Conservation (phyloP, 2,113 vertebrate genomes). For the Protobothrops mucrosquamatus region DNA sequence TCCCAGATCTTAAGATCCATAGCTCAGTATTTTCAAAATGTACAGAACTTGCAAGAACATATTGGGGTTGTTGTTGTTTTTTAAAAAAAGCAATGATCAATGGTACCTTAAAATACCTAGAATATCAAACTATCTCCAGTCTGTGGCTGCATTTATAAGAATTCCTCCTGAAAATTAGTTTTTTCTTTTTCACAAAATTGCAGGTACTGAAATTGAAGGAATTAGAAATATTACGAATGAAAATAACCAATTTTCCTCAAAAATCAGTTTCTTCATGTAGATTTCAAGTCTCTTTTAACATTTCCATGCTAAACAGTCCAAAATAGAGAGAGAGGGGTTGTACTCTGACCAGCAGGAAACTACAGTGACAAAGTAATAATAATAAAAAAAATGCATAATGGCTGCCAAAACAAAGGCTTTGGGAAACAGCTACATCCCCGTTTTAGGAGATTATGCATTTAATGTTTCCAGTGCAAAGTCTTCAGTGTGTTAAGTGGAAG, state of each 20-base stretch:
- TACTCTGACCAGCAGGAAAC: conserved; percentile 67
- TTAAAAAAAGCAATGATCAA: conserved; percentile 60
- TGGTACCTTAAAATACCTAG: conserved; percentile 73
- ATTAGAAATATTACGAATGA: conserved; percentile 71
- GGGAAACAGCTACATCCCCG: conserved; percentile 59
- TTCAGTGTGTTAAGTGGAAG: conserved; percentile 45
- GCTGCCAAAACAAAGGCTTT: conserved; percentile 66
- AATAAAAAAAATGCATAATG: conserved; percentile 55
- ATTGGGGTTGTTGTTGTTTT: conserved; percentile 48
- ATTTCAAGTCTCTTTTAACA: conserved; percentile 62
- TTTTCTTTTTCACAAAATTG: conserved; percentile 68
- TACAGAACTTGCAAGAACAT: conserved; percentile 65
- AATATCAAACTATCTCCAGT: conserved; percentile 73
- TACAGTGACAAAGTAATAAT: conserved; percentile 60
- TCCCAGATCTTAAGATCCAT: conserved; percentile 56
- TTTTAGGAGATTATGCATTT: conserved; percentile 57
- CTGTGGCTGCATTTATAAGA: conserved; percentile 64
- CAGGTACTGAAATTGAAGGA: conserved; percentile 76
- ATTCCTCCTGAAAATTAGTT: conserved; percentile 69
- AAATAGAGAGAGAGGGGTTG: conserved; percentile 43
- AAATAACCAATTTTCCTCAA: conserved; percentile 68
- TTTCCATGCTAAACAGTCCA: conserved; percentile 48
- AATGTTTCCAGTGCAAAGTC: conserved; percentile 62
- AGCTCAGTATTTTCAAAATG: conserved; percentile 61
- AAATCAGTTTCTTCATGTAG: conserved; percentile 48